Base-by-base conservation (phyloP, 2,797 vertebrate species). In the Argya squamiceps region DNA sequence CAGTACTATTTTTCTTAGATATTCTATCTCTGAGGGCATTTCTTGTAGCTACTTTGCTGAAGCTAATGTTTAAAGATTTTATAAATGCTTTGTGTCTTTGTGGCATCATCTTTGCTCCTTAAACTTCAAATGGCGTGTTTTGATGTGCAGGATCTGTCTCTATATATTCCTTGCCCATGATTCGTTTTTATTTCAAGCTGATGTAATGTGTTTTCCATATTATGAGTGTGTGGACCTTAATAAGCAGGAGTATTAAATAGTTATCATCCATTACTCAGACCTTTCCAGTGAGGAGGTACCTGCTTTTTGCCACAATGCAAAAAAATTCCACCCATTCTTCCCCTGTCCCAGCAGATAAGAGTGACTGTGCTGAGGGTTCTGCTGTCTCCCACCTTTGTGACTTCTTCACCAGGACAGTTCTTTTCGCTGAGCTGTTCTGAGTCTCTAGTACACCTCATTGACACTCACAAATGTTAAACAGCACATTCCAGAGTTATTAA, bases 1-100 rank as follows among this genome's bases (percentile, higher is more conserved):
- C 99, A 99, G 98, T 98, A 99, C 98, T 99, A 98, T 99, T 98
- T 98, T 99, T 98, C 98, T 98, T 98, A 98, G 98, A 98, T 99
- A 98, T 98, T 99, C 99, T 99, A 98, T 98, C 98, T 99, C 98
- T 97, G 98, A 98, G 98, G 98, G 98, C 98, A 98, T 99, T 99
- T 98, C 98, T 98, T 98, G 98, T 98, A 98, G 98, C 98, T 98
- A 98, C 98, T 99, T 99, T 99, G 92, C 97, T 96, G 95, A 97
- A 97, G 97, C 96, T 97, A 95, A 93, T 89, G 95, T 75, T 96
- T 96, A 96, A 97, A 96, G 94, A 95, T 96, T 96, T 97, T 93
- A 84, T 95, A 97, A 96, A 89, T 73, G 79, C 53, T 88, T 30
- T 73, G 71, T 80, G 76, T 94, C 80, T 91, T 89, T 73, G 77